Base-by-base conservation (phyloP, 1,140 invertebrate genomes). In the Tetraneura akinire region DNA sequence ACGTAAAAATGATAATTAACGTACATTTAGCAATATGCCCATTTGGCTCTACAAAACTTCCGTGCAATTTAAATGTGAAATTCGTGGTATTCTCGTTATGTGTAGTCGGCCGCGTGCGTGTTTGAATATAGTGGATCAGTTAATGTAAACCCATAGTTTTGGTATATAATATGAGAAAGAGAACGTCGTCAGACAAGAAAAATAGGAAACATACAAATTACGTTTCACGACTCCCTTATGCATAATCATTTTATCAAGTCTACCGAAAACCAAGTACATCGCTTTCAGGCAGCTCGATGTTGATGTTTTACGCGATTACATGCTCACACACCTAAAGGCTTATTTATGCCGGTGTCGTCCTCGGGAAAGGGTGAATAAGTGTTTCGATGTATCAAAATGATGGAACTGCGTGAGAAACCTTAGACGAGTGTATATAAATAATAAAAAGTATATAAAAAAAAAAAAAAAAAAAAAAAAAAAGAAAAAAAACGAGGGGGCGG, bases 241-340 rank as follows among this genome's bases (percentile, higher is more conserved):
- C 71, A 76, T 76, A 76, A 76, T 76, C 51, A 76, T 76, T 76
- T 76, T 57, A 76, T 57, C 71, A 76, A 76, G 71, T 74, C 71
- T 74, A 45, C 49, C 51, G n/a, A 76, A 55, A 55, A 57, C 71
- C 71, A 23, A 21, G 71, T 21, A 57, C 71, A 76, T 57, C 71
- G 29, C 32, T 76, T 57, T 76, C 49, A 57, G 32, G 51, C 51
- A 57, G 71, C 51, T 76, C 71, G 71, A 76, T 76, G 71, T 57
- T 76, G 71, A 76, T 76, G 51, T 76, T 76, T 76, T 76, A 76
- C 51, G 71, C 51, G 53, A 76, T 57, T 76, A 57, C 71, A 55
- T 23, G 71, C 18, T 76, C 71, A n/a, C 21, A 57, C 53, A 76
- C 51, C 71, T 76, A 57, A 76, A 76, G 71, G 71, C 71, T 76